Evolutionary conservation across 2,113 vertebrate species (phyloP), one percentile per base, ranked within the genome.

Genomic region (Phyllostomus discolor): DNA sequence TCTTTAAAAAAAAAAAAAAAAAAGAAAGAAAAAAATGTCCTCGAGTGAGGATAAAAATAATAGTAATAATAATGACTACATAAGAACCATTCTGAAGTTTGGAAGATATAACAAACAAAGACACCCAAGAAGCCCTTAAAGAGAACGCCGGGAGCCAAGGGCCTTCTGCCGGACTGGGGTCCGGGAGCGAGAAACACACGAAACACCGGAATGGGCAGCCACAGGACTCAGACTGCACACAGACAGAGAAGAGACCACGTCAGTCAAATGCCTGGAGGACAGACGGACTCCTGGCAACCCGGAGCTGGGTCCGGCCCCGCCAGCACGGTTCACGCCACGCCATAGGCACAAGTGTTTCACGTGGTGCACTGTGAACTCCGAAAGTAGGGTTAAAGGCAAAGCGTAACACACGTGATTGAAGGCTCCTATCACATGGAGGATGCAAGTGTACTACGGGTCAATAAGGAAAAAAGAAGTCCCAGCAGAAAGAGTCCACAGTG

Each of bases 381-480:
- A 0, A 1, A 38, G 62, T 0, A 2, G 24, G 46, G 38, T 2
- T 22, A 28, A 10, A 52, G 38, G 73, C n/a, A 50, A 38, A 22
- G 7, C 0, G 11, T 7, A 48, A 26, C 57, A 41, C 15, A 19
- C 35, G 6, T 7, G 1, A 14, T 1, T 4, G 16, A 19, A 57
- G 6, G 28, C 64, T n/a, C 88, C n/a, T 0, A 0, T 1, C 57
- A 4, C 28, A 8, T 20, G 11, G 35, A 19, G 2, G 75, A 10
- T 31, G 0, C 3, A 7, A 7, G 59, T 0, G 19, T 19, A 7
- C 15, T 17, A n/a, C 31, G 64, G 43, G 11, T 1, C 1, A 50
- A 28, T 3, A 0, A n/a, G 57, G 54, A 19, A 50, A 38, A 2
- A 15, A 22, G 19, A 52, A 43, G 41, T 5, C 54, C 43, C 57